phyloP scores from a whole-genome alignment of 2,113 vertebrate species.

The Mixornis gularis region DNA sequence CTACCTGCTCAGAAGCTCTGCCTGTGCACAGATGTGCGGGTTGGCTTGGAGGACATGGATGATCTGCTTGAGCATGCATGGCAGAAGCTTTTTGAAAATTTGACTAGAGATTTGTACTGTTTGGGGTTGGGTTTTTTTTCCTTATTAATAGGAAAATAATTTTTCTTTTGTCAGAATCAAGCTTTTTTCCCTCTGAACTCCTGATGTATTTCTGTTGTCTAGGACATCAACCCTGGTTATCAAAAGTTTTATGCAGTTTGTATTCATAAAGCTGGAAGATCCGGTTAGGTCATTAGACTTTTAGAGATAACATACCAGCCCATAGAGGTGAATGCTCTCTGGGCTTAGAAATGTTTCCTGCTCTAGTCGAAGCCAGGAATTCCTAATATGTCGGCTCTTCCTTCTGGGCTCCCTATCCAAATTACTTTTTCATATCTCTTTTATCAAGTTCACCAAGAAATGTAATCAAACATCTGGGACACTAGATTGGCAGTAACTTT shows the following conservation, averaged over 20 bases:
- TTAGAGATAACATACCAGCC: not conserved
- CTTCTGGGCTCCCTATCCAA: not conserved
- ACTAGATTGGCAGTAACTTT: not conserved
- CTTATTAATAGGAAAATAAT: not conserved
- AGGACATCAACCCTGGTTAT: not conserved
- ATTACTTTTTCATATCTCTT: not conserved
- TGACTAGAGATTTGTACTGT: not conserved
- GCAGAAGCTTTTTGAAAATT: conserved; percentile 38
- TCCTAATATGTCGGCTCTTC: not conserved
- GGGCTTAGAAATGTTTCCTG: not conserved
- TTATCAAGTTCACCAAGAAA: not conserved
- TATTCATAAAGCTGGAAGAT: not conserved
- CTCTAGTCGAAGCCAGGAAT: not conserved
- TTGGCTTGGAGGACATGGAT: conserved; percentile 1
- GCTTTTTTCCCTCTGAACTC: not conserved
- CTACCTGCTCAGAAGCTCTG: conserved; percentile 14
- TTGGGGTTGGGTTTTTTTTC: not conserved
- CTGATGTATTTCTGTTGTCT: not conserved
- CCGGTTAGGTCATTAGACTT: not conserved
- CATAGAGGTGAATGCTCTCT: not conserved
- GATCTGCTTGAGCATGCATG: conserved; percentile 39
- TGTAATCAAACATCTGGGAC: not conserved
- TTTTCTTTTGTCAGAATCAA: not conserved
- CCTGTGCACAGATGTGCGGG: not conserved
- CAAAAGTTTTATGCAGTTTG: not conserved